Evolutionary conservation across 2,113 vertebrate genomes (phyloP).

Genomic region (Otis tarda): DNA sequence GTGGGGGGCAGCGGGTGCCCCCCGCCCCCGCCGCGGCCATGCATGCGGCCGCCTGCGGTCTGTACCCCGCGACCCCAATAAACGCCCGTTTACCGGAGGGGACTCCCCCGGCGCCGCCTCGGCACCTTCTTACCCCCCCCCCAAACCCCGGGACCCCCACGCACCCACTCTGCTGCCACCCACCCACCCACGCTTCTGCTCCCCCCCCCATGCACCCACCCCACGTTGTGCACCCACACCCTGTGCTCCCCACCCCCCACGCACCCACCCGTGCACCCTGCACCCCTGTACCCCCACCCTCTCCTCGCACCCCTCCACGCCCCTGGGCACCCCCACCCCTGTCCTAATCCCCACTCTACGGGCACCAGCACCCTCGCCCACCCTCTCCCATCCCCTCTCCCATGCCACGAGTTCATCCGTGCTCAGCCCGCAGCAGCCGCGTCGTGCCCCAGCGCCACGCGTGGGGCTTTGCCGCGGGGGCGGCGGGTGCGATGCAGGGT

Average conservation of each 20-base stretch:
- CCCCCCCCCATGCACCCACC: neutral
- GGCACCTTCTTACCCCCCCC: neutral
- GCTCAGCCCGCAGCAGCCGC: neutral
- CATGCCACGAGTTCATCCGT: neutral
- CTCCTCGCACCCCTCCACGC: too few relatives aligned
- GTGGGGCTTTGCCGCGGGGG: neutral
- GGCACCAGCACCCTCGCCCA: neutral
- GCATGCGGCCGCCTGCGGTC: conserved; percentile 52
- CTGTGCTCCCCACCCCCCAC: too few relatives aligned
- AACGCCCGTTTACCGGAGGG: conserved; percentile 34
- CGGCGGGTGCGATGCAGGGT: accelerated
- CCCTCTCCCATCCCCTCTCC: neutral
- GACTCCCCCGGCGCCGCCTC: neutral
- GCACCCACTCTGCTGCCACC: too few relatives aligned
- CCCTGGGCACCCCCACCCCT: too few relatives aligned
- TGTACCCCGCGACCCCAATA: conserved; percentile 52
- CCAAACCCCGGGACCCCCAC: neutral
- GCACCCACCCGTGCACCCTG: too few relatives aligned
- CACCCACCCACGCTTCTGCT: too few relatives aligned
- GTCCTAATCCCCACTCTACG: too few relatives aligned
- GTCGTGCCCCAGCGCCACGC: neutral
- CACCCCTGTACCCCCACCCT: too few relatives aligned
- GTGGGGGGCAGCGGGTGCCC: neutral
- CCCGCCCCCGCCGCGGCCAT: conserved; percentile 27
- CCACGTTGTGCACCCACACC: too few relatives aligned